These are phyloP conservation scores for Nothoprocta perdicaria DNA, from an alignment of 2,113 vertebrate genomes.

Conservation along the genomic window DNA sequence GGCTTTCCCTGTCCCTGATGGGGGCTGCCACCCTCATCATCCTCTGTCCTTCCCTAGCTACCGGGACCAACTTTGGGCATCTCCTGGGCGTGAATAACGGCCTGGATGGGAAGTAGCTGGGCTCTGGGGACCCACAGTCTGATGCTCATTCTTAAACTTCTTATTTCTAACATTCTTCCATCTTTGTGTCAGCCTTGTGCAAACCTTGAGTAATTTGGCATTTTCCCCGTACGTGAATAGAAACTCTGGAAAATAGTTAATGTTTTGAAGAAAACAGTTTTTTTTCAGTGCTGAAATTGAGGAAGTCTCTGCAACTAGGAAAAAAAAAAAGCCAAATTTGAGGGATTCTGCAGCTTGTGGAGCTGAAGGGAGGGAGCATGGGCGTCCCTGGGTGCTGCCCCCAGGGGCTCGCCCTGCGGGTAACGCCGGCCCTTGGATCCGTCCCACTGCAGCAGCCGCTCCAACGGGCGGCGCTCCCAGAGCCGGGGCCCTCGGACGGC, in stretches of 20 bases:
- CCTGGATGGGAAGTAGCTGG: not conserved
- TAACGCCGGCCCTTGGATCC: slow-evolving; percentile 58
- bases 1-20: not conserved
- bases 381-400: slow-evolving; percentile 43
- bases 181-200: not conserved
- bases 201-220: accelerated
- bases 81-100: not conserved
- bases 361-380: not conserved
- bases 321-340: not conserved
- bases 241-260: not conserved
- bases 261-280: accelerated
- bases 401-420: slow-evolving; percentile 34
- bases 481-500: slow-evolving; percentile 29
- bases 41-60: not conserved
- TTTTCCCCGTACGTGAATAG: not conserved
- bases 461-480: not conserved
- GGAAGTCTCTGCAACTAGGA: not conserved
- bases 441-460: slow-evolving; percentile 63
- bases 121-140: not conserved
- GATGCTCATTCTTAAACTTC: not conserved
- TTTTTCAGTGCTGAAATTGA: not conserved
- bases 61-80: accelerated
- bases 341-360: not conserved
- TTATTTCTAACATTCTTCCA: not conserved
- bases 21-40: not conserved